Base-by-base conservation (phyloP, 1,140 invertebrate genomes). In the Chrysoperla carnea region DNA sequence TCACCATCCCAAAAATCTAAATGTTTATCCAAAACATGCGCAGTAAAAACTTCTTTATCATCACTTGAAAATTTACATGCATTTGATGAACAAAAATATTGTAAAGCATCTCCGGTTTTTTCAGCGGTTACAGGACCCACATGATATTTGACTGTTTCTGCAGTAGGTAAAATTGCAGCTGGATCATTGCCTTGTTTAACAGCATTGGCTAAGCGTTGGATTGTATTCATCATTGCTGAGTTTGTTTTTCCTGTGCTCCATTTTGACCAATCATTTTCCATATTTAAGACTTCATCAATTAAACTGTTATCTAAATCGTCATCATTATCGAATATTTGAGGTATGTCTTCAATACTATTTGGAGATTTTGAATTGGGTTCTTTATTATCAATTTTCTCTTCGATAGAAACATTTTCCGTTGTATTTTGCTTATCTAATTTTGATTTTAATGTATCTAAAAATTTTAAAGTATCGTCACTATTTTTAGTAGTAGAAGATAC, bases 11-110 rank as follows among this genome's bases (percentile, higher is more conserved):
- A 58, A 8, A 31, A 37, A 14, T 45, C 39, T 5, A 47, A 47
- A 49, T 57, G 55, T 1, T 57, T 50, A 2, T n/a, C 6, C 1
- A 15, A 17, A 33, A 57, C 50, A 36, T 57, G 55, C 31, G 45
- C 51, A 36, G 54, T 45, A 1, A 57, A 41, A 1, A 52, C 55
- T 23, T 50, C 50, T n/a, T 46, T 17, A 13, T 55, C 50, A 15
- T 55, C 47, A 3, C 55, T 53, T 28, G 49, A 45, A 15, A 57
- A 57, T 8, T 33, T 35, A 33, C 55, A 57, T 36, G 39, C 36
- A 2, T 38, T 36, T 7, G 38, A 31, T n/a, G 41, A 39, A 37
- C 55, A 57, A 36, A 47, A 52, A 35, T 54, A 57, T 43, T 28
- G 8, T 29, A 37, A 4, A 15, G 1, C 23, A 6, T 8, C 36